Percentiles rank a stretch among this genome's conserved stretches.
phyloP scores from a whole-genome alignment of 37 sponge, comb jelly and placozoan species.

The Bolinopsis microptera region DNA sequence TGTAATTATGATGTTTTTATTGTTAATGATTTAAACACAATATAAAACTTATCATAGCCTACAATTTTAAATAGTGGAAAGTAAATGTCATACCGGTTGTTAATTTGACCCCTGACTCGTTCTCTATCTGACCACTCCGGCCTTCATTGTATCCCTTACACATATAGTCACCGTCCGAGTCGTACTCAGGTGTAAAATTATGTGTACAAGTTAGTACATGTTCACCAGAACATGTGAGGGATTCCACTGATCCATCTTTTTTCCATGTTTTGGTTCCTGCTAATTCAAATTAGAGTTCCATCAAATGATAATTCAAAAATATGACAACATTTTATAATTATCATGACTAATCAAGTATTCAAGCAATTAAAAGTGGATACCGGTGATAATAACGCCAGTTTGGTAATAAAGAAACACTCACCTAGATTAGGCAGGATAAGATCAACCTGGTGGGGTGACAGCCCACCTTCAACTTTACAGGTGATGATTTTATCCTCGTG shows the following conservation, averaged over 20 bases:
- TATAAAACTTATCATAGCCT: not conserved
- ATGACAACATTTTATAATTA: too few species aligned
- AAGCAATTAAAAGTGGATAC: too few species aligned
- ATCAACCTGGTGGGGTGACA: not conserved
- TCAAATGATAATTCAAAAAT: too few species aligned
- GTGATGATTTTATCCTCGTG: not conserved
- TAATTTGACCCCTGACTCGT: not conserved
- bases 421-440: slow-evolving; percentile 2
- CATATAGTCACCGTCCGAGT: not conserved
- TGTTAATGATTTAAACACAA: too few species aligned
- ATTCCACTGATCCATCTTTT: not conserved
- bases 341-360: too few species aligned
- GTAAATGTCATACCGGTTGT: not conserved
- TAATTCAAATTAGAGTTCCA: too few species aligned
- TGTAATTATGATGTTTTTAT: too few species aligned
- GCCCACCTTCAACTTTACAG: not conserved
- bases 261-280: not conserved
- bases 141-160: not conserved
- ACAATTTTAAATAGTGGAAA: not conserved
- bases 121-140: not conserved
- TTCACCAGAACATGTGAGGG: not conserved
- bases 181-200: not conserved
- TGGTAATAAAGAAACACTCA: too few species aligned
- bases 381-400: too few species aligned
- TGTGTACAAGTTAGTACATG: not conserved